These are phyloP conservation scores for Actinia equina DNA, from an alignment of 64 coral and sea anemone species.

Conservation along the genomic window DNA sequence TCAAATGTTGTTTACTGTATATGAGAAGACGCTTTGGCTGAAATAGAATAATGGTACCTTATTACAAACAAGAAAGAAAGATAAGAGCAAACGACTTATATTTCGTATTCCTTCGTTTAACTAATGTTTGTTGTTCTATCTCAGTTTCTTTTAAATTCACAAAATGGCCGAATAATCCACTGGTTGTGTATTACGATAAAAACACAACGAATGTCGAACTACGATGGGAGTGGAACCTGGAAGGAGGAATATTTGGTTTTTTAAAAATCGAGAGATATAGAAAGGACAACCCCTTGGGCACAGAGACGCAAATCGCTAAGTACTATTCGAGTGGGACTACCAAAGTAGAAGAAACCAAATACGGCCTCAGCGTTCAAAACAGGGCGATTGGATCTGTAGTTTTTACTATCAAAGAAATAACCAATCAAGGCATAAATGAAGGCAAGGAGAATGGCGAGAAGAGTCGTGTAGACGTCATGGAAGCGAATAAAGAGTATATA, in stretches of 20 bases:
- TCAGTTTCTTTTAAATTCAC: not conserved
- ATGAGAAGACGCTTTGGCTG: not conserved
- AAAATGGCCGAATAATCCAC: not conserved
- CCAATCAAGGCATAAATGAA: not conserved
- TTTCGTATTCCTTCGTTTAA: not conserved
- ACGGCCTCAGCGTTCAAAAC: not conserved
- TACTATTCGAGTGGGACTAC: not conserved
- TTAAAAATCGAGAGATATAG: not conserved
- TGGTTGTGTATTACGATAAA: not conserved
- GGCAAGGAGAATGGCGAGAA: too few species aligned
- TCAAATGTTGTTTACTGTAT: not conserved
- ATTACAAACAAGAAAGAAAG: not conserved
- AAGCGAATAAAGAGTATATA: not conserved
- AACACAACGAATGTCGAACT: not conserved
- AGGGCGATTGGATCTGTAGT: not conserved
- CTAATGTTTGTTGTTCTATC: not conserved
- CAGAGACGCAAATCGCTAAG: not conserved
- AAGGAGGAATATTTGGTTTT: not conserved
- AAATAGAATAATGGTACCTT: not conserved
- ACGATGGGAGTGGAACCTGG: not conserved
- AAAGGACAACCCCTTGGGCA: not conserved
- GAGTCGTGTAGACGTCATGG: not conserved
- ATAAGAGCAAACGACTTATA: not conserved
- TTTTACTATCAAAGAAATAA: not conserved
- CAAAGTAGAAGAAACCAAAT: not conserved